Evolutionary conservation across 2,113 vertebrate genomes (phyloP).

Genomic region (Formicarius rufipectus): DNA sequence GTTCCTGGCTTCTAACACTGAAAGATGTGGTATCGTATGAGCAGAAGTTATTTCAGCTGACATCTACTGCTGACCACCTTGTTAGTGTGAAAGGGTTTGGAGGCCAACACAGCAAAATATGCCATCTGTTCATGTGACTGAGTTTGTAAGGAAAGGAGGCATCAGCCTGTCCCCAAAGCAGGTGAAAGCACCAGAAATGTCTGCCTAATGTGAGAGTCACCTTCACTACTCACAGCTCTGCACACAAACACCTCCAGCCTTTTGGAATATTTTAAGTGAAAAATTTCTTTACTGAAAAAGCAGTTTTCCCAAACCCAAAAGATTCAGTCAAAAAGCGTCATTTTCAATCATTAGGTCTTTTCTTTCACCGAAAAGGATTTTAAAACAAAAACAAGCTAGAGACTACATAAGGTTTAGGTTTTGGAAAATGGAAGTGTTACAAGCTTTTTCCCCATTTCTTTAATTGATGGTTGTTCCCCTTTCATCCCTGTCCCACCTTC

Average conservation of each 20-base stretch:
- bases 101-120: neutral
- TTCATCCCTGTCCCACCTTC: neutral
- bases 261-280: neutral
- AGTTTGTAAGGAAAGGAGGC: neutral
- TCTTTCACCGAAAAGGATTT: neutral
- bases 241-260: neutral
- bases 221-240: neutral
- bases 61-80: neutral
- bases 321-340: neutral
- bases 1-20: neutral
- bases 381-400: neutral
- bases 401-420: neutral
- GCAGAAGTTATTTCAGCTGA: neutral
- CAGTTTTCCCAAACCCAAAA: neutral
- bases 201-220: neutral
- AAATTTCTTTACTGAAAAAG: neutral
- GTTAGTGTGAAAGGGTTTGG: neutral
- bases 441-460: neutral
- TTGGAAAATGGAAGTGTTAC: neutral
- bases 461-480: neutral
- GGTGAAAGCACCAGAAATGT: neutral
- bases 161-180: neutral
- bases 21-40: neutral
- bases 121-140: rapidly evolving
- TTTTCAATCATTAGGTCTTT: neutral